Percentiles rank a stretch among this genome's conserved stretches.
Conservation (phyloP, 1,140 invertebrate genomes). For the Drosophila subobscura region DNA sequence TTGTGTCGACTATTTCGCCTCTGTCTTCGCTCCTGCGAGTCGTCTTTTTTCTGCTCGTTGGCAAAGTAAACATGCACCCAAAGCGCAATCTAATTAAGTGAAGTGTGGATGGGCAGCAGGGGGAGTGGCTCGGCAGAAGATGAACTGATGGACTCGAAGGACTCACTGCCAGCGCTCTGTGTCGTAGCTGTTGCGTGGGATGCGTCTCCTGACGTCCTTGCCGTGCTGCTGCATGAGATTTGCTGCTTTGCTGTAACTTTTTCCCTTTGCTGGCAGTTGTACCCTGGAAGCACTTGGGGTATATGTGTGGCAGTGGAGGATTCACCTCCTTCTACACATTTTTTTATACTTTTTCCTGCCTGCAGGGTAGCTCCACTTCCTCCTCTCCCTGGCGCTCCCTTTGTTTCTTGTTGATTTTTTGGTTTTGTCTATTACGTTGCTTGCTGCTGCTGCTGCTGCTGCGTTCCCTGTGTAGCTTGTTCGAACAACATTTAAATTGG, state of each 20-base stretch:
- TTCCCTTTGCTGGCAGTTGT: background rate
- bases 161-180: background rate
- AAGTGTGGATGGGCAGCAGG: constrained; percentile 30
- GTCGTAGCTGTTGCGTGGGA: constrained; percentile 14
- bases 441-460: background rate
- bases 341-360: too few relatives aligned
- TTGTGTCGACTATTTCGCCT: constrained; percentile 29
- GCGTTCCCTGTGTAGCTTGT: constrained; percentile 39
- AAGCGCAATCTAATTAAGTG: constrained; percentile 69
- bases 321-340: too few relatives aligned
- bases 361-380: background rate
- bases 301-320: too few relatives aligned
- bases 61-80: constrained; percentile 60
- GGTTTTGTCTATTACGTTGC: constrained; percentile 42
- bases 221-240: constrained; percentile 53
- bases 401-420: constrained; percentile 48
- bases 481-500: constrained; percentile 68
- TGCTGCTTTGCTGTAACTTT: constrained; percentile 30
- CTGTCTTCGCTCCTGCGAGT: constrained; percentile 1
- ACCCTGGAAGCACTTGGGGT: too few relatives aligned
- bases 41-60: constrained; percentile 8
- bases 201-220: constrained; percentile 42
- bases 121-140: background rate
- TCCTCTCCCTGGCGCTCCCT: too few relatives aligned
- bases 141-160: constrained; percentile 37